Base-by-base conservation (phyloP, 2,888 invertebrate species). In the Drosophila nr. perissopoda region DNA sequence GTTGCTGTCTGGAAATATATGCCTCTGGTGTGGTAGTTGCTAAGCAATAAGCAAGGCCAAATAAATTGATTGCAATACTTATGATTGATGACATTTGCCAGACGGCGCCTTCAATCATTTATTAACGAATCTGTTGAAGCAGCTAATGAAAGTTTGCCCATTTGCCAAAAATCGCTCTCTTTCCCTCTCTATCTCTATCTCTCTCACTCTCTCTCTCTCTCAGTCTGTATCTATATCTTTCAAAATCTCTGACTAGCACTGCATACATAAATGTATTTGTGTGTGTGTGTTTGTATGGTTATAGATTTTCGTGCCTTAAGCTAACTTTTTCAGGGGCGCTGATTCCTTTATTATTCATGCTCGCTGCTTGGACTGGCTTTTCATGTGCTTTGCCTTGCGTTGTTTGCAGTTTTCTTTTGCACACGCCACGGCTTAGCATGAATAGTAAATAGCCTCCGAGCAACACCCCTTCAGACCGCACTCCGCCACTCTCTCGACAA, bases 351-450 rank as follows among this genome's bases (percentile, higher is more conserved):
- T 84, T 84, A 84, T 84, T 84, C 89, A 84, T 84, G 82, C 82
- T 56, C 59, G 70, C 69, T 64, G 69, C 69, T 59, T 72, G 58
- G 80, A 76, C 82, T 76, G 76, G 69, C 82, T 86, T 82, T 83
- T 76, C 84, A 65, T 83, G 71, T 71, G 72, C 84, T 71, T 49
- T 63, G 73, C 79, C 63, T 80, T 76, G 62, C 72, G 87, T 87
- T 84, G 89, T 89, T 81, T 89, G 89, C 84, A 78, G 76, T 83
- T 83, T 89, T 88, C 76, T 72, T 81, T 88, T 74, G 82, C 82
- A 81, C 78, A 83, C 78, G 75, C 89, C 72, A 76, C 69, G 87
- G 87, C 87, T 86, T 82, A 80, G 82, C 87, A 86, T 86, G 85
- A 86, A 86, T 86, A 87, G 85, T 78, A 82, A 86, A 86, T 89